Conservation (phyloP, 2,113 vertebrate genomes). For the Dinomys branickii region DNA sequence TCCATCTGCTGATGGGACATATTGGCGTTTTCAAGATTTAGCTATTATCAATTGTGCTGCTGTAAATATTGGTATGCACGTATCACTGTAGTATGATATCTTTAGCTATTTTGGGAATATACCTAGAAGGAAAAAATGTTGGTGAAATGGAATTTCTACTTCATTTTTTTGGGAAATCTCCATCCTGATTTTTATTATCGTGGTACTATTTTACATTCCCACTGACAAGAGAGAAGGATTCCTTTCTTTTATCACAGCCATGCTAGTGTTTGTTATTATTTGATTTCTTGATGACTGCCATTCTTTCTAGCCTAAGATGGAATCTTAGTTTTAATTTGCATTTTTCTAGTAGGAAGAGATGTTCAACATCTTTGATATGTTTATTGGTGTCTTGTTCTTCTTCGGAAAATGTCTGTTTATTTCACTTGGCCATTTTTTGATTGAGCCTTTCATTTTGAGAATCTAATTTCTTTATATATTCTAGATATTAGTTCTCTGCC, state of each 20-base stretch:
- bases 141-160: background rate
- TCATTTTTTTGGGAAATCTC: background rate
- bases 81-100: background rate
- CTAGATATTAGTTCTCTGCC: background rate
- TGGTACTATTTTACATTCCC: background rate
- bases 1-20: background rate
- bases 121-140: background rate
- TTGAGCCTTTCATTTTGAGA: background rate
- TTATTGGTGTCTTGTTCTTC: background rate
- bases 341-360: background rate
- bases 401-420: background rate
- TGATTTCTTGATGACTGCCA: background rate
- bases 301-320: background rate
- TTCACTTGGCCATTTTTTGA: background rate
- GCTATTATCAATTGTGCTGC: background rate
- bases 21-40: background rate
- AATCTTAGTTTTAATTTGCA: background rate
- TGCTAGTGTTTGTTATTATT: background rate
- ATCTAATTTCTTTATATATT: background rate
- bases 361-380: background rate
- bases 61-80: background rate
- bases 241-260: background rate
- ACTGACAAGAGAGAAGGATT: background rate
- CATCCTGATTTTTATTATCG: background rate
- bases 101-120: background rate